Evolutionary conservation across 2,113 vertebrate genomes (phyloP).

Genomic region (Brachirus orientalis): DNA sequence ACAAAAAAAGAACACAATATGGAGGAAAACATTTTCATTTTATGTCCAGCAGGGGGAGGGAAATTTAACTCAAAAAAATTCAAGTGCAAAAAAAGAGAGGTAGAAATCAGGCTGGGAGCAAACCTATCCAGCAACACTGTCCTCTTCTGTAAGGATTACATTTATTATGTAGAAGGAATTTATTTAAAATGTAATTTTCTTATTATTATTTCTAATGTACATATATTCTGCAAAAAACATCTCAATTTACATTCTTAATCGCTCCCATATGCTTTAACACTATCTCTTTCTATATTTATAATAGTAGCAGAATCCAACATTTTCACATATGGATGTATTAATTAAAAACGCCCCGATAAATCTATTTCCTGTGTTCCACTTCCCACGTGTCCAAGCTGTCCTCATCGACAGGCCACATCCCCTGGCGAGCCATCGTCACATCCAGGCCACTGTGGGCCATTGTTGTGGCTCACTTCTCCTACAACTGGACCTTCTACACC

Average conservation of each 20-base stretch:
- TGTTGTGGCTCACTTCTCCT: conserved; percentile 95
- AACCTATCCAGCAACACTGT: no score
- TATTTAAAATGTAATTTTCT: no score
- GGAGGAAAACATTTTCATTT: not conserved
- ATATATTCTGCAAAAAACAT: no score
- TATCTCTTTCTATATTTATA: not conserved
- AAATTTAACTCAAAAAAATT: not conserved
- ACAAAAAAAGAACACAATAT: not conserved
- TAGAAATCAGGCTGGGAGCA: no score
- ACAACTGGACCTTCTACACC: conserved; percentile 98
- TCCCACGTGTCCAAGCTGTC: conserved; percentile 78
- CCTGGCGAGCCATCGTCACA: conserved; percentile 88
- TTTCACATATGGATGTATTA: not conserved
- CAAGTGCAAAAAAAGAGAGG: no score
- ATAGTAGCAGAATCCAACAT: not conserved
- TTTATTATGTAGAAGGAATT: no score
- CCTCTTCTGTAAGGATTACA: no score
- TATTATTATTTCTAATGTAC: no score
- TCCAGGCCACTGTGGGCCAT: conserved; percentile 93
- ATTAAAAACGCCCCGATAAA: not conserved
- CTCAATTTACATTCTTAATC: no score
- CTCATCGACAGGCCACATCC: conserved; percentile 80
- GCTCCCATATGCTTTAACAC: not conserved
- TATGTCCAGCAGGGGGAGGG: conserved; percentile 1
- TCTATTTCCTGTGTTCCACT: not conserved